Percentiles rank a stretch among this genome's conserved stretches.
phyloP scores from a whole-genome alignment of 2,888 invertebrate species.

The Lamproptera curius region DNA sequence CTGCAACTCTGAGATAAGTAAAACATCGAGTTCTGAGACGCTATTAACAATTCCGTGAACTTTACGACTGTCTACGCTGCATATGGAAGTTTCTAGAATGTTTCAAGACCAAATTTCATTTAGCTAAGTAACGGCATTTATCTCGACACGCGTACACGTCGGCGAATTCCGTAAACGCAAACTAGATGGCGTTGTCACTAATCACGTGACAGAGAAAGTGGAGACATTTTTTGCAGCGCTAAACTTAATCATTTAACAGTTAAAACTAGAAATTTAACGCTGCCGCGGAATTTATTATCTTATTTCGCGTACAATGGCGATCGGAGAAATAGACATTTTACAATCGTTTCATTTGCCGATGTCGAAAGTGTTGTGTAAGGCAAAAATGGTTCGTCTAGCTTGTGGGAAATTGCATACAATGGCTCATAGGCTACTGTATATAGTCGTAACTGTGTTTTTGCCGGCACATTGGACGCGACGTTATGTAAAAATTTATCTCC shows the following conservation, averaged over 20 bases:
- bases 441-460: conserved; percentile 2
- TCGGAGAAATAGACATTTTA: neutral
- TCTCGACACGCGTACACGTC: neutral
- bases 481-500: conserved; percentile 9
- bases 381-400: neutral
- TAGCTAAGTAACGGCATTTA: no score
- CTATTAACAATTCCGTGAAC: conserved; percentile 5
- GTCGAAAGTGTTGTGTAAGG: conserved; percentile 13
- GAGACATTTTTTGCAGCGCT: neutral
- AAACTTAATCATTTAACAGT: neutral
- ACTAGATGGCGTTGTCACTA: neutral
- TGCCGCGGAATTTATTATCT: neutral
- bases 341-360: neutral
- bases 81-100: neutral
- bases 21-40: conserved; percentile 9
- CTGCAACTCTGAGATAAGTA: conserved; percentile 11
- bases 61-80: neutral
- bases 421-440: neutral
- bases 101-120: neutral
- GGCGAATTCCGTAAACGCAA: neutral
- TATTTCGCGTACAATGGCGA: conserved; percentile 7
- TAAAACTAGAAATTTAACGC: conserved; percentile 1
- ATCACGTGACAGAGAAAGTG: neutral
- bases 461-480: neutral
- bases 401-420: conserved; percentile 9